A percentile compares a stretch with the other conserved stretches of the same genome.
Evolutionary conservation across 1,140 invertebrate species (phyloP).

Genomic region (Lineus longissimus): DNA sequence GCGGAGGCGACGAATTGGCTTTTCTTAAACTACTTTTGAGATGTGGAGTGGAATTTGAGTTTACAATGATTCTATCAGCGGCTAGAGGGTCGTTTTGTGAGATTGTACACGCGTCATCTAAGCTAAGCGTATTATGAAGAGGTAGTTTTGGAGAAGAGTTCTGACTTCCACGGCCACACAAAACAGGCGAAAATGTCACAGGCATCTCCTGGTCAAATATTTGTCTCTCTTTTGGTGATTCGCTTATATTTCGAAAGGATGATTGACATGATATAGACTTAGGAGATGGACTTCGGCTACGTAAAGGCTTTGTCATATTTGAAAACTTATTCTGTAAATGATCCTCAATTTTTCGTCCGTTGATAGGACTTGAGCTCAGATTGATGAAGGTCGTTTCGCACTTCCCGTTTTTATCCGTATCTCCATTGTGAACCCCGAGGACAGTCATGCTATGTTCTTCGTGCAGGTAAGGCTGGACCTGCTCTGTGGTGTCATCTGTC

Average conservation of each 20-base stretch:
- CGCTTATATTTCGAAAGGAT: too few relatives aligned
- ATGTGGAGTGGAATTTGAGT: too few relatives aligned
- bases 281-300: too few relatives aligned
- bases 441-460: constrained; percentile 26
- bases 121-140: neutral
- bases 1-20: too few relatives aligned
- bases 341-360: too few relatives aligned
- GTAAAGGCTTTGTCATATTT: too few relatives aligned
- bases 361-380: too few relatives aligned
- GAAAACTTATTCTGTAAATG: too few relatives aligned
- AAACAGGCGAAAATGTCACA: constrained; percentile 8
- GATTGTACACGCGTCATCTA: neutral
- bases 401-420: neutral
- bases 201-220: constrained; percentile 28
- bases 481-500: constrained; percentile 42
- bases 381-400: neutral
- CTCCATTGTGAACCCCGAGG: neutral
- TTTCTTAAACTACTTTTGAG: too few relatives aligned
- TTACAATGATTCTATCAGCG: too few relatives aligned
- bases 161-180: constrained; percentile 26
- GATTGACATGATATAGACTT: too few relatives aligned
- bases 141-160: neutral
- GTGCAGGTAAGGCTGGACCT: constrained; percentile 43
- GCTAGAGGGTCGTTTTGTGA: too few relatives aligned
- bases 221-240: constrained; percentile 15